These are phyloP conservation scores for Glareola pratincola DNA, from an alignment of 2,113 vertebrate species.

Conservation along the genomic window DNA sequence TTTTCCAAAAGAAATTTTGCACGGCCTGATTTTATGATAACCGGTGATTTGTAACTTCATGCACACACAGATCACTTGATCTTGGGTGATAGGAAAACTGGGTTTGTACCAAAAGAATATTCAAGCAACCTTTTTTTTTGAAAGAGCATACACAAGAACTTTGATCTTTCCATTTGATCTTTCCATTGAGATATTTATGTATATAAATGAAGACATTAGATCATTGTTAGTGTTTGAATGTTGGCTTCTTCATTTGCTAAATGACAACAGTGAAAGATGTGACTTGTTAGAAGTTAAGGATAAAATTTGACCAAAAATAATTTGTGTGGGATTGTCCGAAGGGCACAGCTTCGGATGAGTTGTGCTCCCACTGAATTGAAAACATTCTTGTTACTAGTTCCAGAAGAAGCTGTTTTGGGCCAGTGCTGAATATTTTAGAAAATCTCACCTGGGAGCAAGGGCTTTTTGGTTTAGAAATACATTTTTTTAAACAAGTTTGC, in stretches of 20 bases:
- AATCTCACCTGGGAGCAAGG: not conserved
- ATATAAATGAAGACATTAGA: conserved; percentile 1
- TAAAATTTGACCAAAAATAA: conserved; percentile 33
- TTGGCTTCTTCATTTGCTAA: conserved; percentile 35
- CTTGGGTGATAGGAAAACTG: not conserved
- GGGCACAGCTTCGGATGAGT: not conserved
- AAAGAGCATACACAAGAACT: not conserved
- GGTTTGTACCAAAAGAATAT: not conserved
- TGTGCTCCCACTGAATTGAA: not conserved
- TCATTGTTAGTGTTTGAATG: conserved; percentile 19
- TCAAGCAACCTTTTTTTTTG: not conserved
- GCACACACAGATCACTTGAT: not conserved
- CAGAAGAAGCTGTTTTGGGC: not conserved
- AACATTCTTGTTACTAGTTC: not conserved
- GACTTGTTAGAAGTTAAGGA: conserved; percentile 34
- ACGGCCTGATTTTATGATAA: not conserved
- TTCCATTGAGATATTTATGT: not conserved
- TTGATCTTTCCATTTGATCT: not conserved
- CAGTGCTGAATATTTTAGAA: not conserved
- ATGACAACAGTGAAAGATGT: conserved; percentile 39
- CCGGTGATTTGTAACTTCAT: not conserved
- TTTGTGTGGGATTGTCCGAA: not conserved
- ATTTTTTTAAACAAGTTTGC: not conserved
- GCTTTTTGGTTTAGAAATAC: not conserved
- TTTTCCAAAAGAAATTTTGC: not conserved